Evolutionary conservation across 2,888 invertebrate genomes (phyloP), one percentile per base, ranked within the genome.

Genomic region (Incurvaria masculella): DNA sequence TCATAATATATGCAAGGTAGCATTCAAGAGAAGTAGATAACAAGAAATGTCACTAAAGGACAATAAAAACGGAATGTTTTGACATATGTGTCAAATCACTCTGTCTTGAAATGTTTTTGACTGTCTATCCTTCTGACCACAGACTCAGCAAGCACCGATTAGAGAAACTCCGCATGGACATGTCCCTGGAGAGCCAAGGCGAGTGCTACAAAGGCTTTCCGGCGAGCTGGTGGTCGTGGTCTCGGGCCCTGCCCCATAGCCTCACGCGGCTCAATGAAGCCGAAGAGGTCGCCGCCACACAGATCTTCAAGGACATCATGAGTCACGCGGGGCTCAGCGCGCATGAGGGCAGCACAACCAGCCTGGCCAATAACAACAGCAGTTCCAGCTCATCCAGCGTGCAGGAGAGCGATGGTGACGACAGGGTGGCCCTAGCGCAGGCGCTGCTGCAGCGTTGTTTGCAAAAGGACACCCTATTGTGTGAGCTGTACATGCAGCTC

Each of bases 401-500:
- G 56, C 61, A 67, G 51, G 76, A 74, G 57, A 63, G 68, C 46
- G 90, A 89, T 14, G 91, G 91, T 66, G 92, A 93, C 63, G 95
- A 95, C 66, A 91, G 94, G 58, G 89, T 94, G 5, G 87, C 89
- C 52, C 81, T 96, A 20, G 88, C 96, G 47, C 97, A 97, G 70
- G 86, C 88, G 2, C 85, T 97, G 56, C 83, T 97, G 74, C 94
- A 94, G 61, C 86, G 93, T 50, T 94, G 94, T 59, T 88, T 96
- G 88, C 85, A 94, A 58, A 94, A 91, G 63, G 94, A 94, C 62
- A 84, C 89, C 44, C 79, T 95, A 44, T 79, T 95, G 4, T 93
- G 92, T 61, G 97, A 97, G 69, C 79, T 95, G 49, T 96, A 94
- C 66, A 81, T 96, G 56, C 95, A 96, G 65, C 82, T 97, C 39